Conservation (phyloP, 1,140 invertebrate species). For the Drosophila watanabei region DNA sequence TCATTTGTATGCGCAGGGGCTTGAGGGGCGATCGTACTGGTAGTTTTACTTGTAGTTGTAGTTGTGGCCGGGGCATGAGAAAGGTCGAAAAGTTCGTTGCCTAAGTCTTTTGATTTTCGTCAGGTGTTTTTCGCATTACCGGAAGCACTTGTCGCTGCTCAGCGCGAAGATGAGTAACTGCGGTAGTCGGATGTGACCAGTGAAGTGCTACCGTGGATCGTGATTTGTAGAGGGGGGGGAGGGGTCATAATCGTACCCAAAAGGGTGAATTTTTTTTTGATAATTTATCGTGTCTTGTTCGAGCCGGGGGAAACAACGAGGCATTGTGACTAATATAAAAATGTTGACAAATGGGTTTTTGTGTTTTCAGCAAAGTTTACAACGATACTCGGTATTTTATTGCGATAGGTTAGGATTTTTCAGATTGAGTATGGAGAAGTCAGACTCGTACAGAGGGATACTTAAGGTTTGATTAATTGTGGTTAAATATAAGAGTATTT, state of each 20-base stretch:
- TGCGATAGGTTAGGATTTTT: conserved; percentile 12
- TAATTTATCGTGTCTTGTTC: conserved; percentile 28
- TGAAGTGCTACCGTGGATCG: conserved; percentile 44
- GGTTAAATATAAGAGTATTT: neutral
- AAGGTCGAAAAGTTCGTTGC: conserved; percentile 74
- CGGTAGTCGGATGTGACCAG: conserved; percentile 31
- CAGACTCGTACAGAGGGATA: neutral
- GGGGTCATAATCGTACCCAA: neutral
- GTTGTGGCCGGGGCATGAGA: conserved; percentile 26
- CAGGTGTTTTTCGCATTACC: conserved; percentile 47
- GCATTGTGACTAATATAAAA: conserved; percentile 24
- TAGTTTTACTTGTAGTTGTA: neutral
- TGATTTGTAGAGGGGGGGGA: neutral
- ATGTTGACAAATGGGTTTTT: conserved; percentile 10
- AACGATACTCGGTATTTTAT: conserved; percentile 5
- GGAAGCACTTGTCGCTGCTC: conserved; percentile 49
- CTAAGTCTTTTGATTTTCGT: conserved; percentile 72
- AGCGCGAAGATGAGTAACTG: conserved; percentile 37
- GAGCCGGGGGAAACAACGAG: conserved; percentile 11
- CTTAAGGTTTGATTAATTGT: neutral
- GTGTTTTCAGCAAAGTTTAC: conserved; percentile 1
- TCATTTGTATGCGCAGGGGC: conserved; percentile 33
- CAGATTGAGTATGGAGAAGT: neutral
- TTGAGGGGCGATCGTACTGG: neutral
- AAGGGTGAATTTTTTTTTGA: conserved; percentile 10